phyloP scores from a whole-genome alignment of 2,113 vertebrate species.

The Furnarius figulus region DNA sequence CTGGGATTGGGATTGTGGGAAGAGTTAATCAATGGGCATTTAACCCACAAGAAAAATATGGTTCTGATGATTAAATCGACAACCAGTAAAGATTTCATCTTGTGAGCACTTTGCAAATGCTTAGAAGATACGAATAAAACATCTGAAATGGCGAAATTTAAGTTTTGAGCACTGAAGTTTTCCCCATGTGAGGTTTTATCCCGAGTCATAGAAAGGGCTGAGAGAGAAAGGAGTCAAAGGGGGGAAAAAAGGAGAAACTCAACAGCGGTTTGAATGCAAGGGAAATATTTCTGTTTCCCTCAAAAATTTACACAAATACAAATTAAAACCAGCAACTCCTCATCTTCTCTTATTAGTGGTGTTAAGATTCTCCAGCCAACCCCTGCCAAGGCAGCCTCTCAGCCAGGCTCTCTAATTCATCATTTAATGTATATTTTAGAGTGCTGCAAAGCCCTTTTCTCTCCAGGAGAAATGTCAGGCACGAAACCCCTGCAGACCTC shows the following conservation, averaged over 20 bases:
- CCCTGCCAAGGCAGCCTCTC: not conserved
- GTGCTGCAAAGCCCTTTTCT: not conserved
- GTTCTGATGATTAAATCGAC: not conserved
- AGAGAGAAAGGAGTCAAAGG: not conserved
- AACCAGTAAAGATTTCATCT: not conserved
- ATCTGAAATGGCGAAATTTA: not conserved
- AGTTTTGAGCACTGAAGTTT: not conserved
- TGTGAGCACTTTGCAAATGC: not conserved
- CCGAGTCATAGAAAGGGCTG: not conserved
- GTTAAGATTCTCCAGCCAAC: not conserved
- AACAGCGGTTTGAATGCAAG: not conserved
- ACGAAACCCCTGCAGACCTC: conserved; percentile 6
- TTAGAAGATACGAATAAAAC: not conserved
- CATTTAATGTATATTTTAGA: not conserved
- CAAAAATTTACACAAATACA: not conserved
- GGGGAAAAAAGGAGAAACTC: fast-evolving
- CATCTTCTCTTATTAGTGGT: not conserved
- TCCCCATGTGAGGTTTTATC: not conserved
- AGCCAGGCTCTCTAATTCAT: not conserved
- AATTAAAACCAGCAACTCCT: not conserved
- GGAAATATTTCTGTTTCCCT: not conserved
- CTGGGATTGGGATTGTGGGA: not conserved
- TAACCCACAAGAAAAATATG: not conserved
- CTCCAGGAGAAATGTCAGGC: not conserved
- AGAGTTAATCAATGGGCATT: not conserved